phyloP scores from a whole-genome alignment of 2,797 vertebrate genomes.

The Hydrolagus colliei region DNA sequence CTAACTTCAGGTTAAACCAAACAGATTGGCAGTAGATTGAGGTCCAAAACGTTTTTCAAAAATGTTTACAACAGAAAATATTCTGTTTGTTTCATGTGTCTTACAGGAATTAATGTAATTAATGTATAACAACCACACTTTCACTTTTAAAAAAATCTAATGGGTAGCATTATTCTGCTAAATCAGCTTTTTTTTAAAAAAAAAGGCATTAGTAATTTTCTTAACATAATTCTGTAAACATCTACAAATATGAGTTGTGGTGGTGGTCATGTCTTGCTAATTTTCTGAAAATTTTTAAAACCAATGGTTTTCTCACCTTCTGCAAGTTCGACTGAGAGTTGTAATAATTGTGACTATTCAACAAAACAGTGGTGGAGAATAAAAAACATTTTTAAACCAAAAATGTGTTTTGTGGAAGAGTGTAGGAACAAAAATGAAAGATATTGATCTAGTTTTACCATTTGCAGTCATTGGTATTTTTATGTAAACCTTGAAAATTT shows the following conservation, averaged over 20 bases:
- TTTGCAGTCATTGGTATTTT: background rate
- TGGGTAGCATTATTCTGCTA: background rate
- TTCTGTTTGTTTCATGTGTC: background rate
- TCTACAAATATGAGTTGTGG: background rate
- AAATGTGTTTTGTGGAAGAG: background rate
- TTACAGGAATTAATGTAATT: background rate
- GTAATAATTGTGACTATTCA: background rate
- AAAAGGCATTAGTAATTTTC: background rate
- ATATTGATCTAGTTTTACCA: background rate
- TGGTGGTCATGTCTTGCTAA: background rate
- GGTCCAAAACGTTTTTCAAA: background rate
- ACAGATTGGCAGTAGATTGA: background rate
- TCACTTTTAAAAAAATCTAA: background rate
- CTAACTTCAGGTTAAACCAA: background rate
- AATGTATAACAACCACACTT: background rate
- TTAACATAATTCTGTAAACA: background rate
- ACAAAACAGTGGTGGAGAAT: background rate
- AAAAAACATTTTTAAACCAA: background rate
- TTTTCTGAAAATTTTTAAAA: background rate
- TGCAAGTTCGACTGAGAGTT: too few species aligned
- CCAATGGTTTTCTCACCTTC: background rate
- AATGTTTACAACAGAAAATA: conserved; percentile 3
- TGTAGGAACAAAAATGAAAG: background rate
- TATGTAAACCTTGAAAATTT: background rate
- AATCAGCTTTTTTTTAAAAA: background rate